Percentiles rank a stretch among this genome's conserved stretches.
Evolutionary conservation across 1,140 invertebrate genomes (phyloP).

Genomic region (Rhyacophila brunnea): DNA sequence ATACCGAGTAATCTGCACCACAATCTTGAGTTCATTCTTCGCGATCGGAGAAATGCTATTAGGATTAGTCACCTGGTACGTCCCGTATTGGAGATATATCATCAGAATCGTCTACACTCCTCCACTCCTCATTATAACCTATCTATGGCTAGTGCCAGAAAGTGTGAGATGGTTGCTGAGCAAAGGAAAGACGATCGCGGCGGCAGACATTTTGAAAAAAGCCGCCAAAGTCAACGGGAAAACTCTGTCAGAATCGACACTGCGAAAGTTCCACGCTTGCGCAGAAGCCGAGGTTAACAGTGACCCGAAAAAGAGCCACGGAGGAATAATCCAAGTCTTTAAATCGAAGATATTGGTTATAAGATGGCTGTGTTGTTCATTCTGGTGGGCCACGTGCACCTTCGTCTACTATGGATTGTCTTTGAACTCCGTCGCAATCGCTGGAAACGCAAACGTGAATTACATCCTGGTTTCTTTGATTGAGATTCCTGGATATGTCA

Average conservation of each 20-base stretch:
- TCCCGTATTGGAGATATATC: conserved; percentile 69
- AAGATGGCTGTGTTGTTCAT: conserved; percentile 62
- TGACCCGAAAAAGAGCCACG: conserved; percentile 35
- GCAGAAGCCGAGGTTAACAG: conserved; percentile 31
- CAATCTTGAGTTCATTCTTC: conserved; percentile 68
- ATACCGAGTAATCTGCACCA: conserved; percentile 71
- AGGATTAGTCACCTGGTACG: conserved; percentile 65
- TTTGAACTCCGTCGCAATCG: conserved; percentile 72
- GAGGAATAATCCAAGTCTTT: conserved; percentile 52
- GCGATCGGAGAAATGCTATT: conserved; percentile 69
- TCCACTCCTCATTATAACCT: conserved; percentile 61
- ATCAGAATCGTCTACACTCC: conserved; percentile 67
- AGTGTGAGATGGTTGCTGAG: conserved; percentile 75
- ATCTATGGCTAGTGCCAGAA: conserved; percentile 62
- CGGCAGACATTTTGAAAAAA: conserved; percentile 57
- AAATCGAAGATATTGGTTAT: conserved; percentile 58
- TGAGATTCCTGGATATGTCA: conserved; percentile 70
- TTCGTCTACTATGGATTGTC: conserved; percentile 82
- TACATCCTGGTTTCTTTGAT: conserved; percentile 69
- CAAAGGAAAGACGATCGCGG: conserved; percentile 64
- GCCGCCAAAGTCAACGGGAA: conserved; percentile 70
- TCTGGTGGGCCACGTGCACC: conserved; percentile 68
- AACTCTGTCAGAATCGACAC: conserved; percentile 53
- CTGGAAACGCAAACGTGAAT: conserved; percentile 70
- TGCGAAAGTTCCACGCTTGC: conserved; percentile 48